phyloP scores from a whole-genome alignment of 2,888 invertebrate species.

The Helobdella robusta region DNA sequence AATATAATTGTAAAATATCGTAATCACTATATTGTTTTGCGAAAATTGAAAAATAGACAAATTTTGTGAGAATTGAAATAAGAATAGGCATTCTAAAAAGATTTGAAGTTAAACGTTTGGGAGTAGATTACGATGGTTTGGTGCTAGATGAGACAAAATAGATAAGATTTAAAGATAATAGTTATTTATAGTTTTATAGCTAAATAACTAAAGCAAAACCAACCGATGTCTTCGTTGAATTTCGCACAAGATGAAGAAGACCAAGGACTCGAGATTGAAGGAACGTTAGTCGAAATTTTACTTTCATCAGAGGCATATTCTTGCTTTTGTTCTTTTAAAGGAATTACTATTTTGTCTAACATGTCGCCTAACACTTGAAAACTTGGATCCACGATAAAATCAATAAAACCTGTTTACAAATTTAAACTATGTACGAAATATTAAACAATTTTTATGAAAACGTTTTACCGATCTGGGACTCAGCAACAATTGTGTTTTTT shows the following conservation, averaged over 20 bases:
- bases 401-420: slow-evolving; percentile 85
- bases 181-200: too few species aligned
- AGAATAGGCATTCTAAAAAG: too few species aligned
- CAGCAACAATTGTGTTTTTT: slow-evolving; percentile 81
- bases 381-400: slow-evolving; percentile 91
- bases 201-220: too few species aligned
- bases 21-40: too few species aligned
- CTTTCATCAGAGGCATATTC: not conserved
- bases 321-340: slow-evolving; percentile 48
- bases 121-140: too few species aligned
- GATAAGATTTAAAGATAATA: too few species aligned
- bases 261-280: not conserved
- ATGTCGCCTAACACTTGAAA: slow-evolving; percentile 86
- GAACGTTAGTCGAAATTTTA: not conserved
- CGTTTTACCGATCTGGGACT: slow-evolving; percentile 72
- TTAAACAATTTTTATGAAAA: not conserved
- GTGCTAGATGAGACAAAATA: too few species aligned
- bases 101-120: too few species aligned
- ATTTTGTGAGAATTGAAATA: too few species aligned
- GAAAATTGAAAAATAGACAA: too few species aligned
- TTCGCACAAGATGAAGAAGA: slow-evolving; percentile 5
- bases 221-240: not conserved
- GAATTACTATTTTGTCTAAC: slow-evolving; percentile 65
- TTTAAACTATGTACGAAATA: too few species aligned
- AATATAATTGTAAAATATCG: too few species aligned